Conservation (phyloP, 2,113 vertebrate genomes). For the Ictidomys tridecemlineatus region DNA sequence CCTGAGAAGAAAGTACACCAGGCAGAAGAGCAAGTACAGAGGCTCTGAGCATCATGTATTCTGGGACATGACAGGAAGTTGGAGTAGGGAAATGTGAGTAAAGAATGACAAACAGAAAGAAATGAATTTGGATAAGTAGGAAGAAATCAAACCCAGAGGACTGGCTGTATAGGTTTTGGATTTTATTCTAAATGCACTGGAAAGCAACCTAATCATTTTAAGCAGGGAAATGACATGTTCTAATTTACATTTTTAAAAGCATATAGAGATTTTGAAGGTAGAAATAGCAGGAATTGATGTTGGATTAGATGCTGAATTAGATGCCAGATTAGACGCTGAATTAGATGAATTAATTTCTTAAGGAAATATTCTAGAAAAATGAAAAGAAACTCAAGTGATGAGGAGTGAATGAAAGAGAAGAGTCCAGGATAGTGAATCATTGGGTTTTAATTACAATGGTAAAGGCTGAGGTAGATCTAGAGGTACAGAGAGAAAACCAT, state of each 20-base stretch:
- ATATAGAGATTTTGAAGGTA: slow-evolving; percentile 13
- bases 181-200: background rate
- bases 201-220: background rate
- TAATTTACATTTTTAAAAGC: slow-evolving; percentile 5
- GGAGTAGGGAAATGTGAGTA: background rate
- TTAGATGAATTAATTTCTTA: no score
- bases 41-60: background rate
- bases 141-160: background rate
- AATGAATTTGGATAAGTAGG: background rate
- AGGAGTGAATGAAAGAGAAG: background rate
- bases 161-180: background rate
- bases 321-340: no score
- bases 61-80: background rate
- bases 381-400: background rate
- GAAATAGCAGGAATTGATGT: background rate
- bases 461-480: background rate
- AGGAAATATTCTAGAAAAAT: background rate
- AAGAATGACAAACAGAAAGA: background rate
- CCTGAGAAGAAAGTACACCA: background rate
- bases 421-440: background rate
- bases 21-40: background rate
- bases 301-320: no score
- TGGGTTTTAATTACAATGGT: background rate
- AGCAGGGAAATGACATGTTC: background rate
- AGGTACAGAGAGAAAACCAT: slow-evolving; percentile 40